Conservation (phyloP, 2,113 vertebrate genomes). For the Oxygymnocypris stewartii region DNA sequence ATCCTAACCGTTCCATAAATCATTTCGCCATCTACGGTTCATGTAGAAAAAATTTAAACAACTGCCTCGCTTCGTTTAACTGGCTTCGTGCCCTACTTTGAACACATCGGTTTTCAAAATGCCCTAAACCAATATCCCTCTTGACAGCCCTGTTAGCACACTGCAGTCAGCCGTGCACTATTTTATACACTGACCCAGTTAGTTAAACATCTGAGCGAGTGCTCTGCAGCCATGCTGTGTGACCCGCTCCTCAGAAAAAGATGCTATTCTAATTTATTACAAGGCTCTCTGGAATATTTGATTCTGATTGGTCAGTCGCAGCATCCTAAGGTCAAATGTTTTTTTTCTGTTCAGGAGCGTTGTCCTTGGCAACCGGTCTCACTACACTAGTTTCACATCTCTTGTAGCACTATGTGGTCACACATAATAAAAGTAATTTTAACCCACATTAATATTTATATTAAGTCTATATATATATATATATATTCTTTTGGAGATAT, state of each 20-base stretch:
- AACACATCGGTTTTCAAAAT: not conserved
- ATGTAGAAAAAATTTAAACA: slow-evolving; percentile 38
- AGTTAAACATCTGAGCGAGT: not conserved
- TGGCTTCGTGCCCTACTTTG: not conserved
- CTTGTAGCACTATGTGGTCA: not conserved
- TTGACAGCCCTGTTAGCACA: slow-evolving; percentile 13
- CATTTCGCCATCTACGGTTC: slow-evolving; percentile 38
- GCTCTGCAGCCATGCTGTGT: slow-evolving; percentile 10
- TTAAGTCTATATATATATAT: not conserved
- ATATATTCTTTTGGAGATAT: not conserved
- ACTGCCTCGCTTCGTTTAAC: not conserved
- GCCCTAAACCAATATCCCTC: not conserved
- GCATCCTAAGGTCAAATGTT: not conserved
- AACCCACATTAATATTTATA: not conserved
- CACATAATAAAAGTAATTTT: not conserved
- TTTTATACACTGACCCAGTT: slow-evolving; percentile 29
- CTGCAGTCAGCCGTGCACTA: slow-evolving; percentile 11
- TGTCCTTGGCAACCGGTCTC: not conserved
- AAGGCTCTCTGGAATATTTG: slow-evolving; percentile 12
- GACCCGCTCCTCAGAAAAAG: not conserved
- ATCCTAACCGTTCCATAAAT: slow-evolving; percentile 25
- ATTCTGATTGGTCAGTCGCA: not conserved
- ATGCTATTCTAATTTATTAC: not conserved
- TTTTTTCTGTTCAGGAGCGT: not conserved
- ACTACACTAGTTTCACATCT: not conserved